Evolutionary conservation across 2,888 invertebrate species (phyloP), one percentile per base, ranked within the genome.

Genomic region (Leptopilina drosophilae): DNA sequence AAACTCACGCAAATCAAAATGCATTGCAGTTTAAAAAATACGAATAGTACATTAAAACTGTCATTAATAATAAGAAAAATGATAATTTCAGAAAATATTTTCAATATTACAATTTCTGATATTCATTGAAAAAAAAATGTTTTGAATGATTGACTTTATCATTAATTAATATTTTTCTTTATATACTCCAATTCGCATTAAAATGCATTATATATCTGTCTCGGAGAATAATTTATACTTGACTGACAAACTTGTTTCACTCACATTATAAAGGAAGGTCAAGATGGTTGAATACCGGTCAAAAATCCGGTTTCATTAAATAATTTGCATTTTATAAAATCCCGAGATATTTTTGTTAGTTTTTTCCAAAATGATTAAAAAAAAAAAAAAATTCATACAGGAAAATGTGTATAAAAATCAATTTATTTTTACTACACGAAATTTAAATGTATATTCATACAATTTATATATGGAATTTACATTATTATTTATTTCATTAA

Each of bases 241-340:
- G 11, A 65, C 15, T 42, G 15, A 67, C 67, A 67, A 67, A 67
- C 67, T 67, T 20, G 67, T 49, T 67, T 46, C 53, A 26, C 6
- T 67, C 11, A 49, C 11, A 49, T 4, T 49, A 69, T 69, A 69
- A 69, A 69, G 53, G 69, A 69, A 69, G 69, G 69, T 69, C 69
- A 53, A 62, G 62, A 62, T 62, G 62, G 62, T 20, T 62, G 15
- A 62, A 62, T 11, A 62, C 62, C 62, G 62, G 62, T 62, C 62
- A 62, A 62, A 62, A 62, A 15, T 62, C 62, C 62, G 62, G 62
- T 62, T 62, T 62, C 9, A 62, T 62, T 62, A 20, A 62, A 9
- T 8, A 62, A 62, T 62, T 62, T 20, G 8, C 62, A 62, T 62
- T 62, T 62, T 62, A 15, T 62, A 62, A 20, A 62, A 62, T 62